A percentile compares a stretch with the other conserved stretches of the same genome.
These are phyloP conservation scores for Carcina quercana DNA, from an alignment of 2,888 invertebrate genomes.

Conservation along the genomic window DNA sequence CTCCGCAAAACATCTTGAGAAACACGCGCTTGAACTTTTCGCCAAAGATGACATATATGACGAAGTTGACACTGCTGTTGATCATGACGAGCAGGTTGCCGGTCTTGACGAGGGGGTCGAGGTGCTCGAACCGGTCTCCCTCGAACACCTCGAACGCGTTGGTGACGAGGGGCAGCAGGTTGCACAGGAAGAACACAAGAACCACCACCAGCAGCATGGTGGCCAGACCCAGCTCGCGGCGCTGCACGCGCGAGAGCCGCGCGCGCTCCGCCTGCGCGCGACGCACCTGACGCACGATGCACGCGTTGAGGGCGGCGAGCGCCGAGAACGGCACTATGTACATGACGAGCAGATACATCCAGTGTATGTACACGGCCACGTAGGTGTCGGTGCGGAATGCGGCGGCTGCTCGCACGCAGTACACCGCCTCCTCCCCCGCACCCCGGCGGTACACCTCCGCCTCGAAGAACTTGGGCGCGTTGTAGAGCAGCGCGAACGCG, in stretches of 20 bases:
- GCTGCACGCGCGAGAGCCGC: conserved; percentile 90
- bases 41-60: conserved; percentile 98
- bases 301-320: conserved; percentile 90
- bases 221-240: conserved; percentile 94
- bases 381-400: conserved; percentile 83
- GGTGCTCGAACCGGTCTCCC: conserved; percentile 50
- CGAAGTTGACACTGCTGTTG: conserved; percentile 98
- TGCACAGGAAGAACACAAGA: conserved; percentile 94
- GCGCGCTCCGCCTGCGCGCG: conserved; percentile 93
- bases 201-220: conserved; percentile 97
- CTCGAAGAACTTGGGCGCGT: conserved; percentile 87
- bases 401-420: conserved; percentile 80
- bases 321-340: conserved; percentile 94
- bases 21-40: conserved; percentile 96
- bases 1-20: conserved; percentile 84
- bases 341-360: conserved; percentile 95
- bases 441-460: conserved; percentile 61
- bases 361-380: conserved; percentile 91
- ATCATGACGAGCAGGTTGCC: conserved; percentile 96
- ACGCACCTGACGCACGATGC: conserved; percentile 92
- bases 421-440: conserved; percentile 71
- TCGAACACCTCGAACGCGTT: conserved; percentile 89
- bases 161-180: conserved; percentile 88
- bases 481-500: conserved; percentile 88
- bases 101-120: conserved; percentile 82